Evolutionary conservation across 2,888 invertebrate genomes (phyloP), one percentile per base, ranked within the genome.

Genomic region (Orchesellides sinensis): DNA sequence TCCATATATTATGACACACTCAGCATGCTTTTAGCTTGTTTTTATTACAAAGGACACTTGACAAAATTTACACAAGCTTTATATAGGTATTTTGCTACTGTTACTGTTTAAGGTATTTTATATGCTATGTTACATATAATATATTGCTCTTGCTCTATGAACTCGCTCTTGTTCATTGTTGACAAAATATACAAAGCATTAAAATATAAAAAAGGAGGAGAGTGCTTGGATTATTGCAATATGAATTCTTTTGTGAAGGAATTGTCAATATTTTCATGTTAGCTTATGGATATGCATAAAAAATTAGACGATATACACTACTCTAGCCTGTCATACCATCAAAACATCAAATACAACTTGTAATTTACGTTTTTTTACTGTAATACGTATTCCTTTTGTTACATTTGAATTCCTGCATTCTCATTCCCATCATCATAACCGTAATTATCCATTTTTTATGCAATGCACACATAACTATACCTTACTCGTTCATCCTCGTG

Each of bases 81-180:
- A n/a, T 40, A n/a, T 14, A 14, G 40, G n/a, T n/a, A n/a, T 40
- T 10, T 14, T 2, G 40, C 10, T 40, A 8, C 10, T 40, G 40
- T 40, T 40, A 40, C 4, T 40, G 10, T 14, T 2, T 40, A 40
- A n/a, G 4, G 10, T 40, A n/a, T n/a, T n/a, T n/a, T n/a, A 40
- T 40, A 40, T n/a, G 40, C 1, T 40, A 40, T 40, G 10, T 32
- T 32, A 32, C n/a, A 40, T 2, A 40, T 54, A 54, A 54, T 54
- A n/a, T n/a, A 54, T 54, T 54, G 23, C 54, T 61, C 61, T 35
- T 61, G 61, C 61, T 61, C 61, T 61, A 61, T 61, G 61, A 61
- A 61, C 61, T 61, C 61, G 29, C n/a, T 61, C 29, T 61, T 25
- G 14, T 25, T 25, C 54, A 54, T 54, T 54, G 54, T 54, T 54